phyloP scores from a whole-genome alignment of 2,113 vertebrate genomes.

The Rhegmatorhina hoffmannsi region DNA sequence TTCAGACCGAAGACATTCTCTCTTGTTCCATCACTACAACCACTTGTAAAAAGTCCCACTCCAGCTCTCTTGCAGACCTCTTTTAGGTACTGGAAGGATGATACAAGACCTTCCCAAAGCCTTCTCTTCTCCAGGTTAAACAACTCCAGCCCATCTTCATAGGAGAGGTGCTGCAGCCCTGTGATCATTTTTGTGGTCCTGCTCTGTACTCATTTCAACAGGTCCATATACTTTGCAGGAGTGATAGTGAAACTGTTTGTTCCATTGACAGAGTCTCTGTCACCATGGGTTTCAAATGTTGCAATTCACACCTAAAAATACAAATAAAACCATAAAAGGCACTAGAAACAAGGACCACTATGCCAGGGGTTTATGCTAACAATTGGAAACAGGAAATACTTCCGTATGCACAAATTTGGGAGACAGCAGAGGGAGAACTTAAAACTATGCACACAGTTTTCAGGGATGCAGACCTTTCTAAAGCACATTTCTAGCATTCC shows the following conservation, averaged over 20 bases:
- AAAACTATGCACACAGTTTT: neutral
- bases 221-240: neutral
- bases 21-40: neutral
- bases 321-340: neutral
- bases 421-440: neutral
- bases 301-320: neutral
- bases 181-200: neutral
- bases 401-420: neutral
- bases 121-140: neutral
- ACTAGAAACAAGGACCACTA: neutral
- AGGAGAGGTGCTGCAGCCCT: neutral
- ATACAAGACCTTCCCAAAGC: neutral
- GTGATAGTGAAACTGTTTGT: neutral
- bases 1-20: neutral
- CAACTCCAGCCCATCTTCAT: neutral
- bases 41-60: neutral
- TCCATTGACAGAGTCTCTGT: neutral
- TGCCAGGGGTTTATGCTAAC: neutral
- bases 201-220: neutral
- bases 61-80: neutral
- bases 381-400: neutral
- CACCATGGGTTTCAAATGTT: neutral
- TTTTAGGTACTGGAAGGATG: neutral
- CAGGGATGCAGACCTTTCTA: slow-evolving; percentile 14
- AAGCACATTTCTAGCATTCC: slow-evolving; percentile 28